phyloP scores from a whole-genome alignment of 2,888 invertebrate genomes.

The Brassicogethes aeneus region DNA sequence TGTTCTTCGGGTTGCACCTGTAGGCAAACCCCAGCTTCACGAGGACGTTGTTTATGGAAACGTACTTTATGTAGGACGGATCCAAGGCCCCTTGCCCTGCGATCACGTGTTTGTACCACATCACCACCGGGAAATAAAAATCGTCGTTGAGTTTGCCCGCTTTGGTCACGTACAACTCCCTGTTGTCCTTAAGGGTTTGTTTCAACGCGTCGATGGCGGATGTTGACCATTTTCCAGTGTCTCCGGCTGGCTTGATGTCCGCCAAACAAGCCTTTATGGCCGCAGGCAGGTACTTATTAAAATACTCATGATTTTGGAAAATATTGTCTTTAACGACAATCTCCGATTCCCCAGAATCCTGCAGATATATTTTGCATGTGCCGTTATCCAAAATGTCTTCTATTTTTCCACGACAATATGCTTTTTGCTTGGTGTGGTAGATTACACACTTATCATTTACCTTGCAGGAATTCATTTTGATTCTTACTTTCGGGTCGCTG shows the following conservation, averaged over 20 bases:
- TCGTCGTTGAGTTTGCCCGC: slow-evolving; percentile 19
- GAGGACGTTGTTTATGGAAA: slow-evolving; percentile 57
- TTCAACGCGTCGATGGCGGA: slow-evolving; percentile 51
- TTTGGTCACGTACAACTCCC: slow-evolving; percentile 47
- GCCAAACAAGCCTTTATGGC: slow-evolving; percentile 60
- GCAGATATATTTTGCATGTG: slow-evolving; percentile 49
- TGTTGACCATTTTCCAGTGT: slow-evolving; percentile 50
- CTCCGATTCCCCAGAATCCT: slow-evolving; percentile 55
- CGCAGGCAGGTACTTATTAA: slow-evolving; percentile 46
- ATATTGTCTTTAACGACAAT: slow-evolving; percentile 42
- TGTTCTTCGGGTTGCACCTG: slow-evolving; percentile 1
- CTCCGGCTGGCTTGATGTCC: slow-evolving; percentile 61
- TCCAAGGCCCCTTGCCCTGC: slow-evolving; percentile 54
- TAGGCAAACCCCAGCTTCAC: slow-evolving; percentile 50
- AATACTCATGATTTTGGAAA: slow-evolving; percentile 42
- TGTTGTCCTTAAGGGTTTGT: slow-evolving; percentile 43
- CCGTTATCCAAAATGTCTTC: slow-evolving; percentile 38
- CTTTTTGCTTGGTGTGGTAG: slow-evolving; percentile 41
- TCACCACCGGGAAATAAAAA: slow-evolving; percentile 19
- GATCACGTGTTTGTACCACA: slow-evolving; percentile 46
- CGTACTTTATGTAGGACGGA: slow-evolving; percentile 53
- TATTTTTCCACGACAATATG: slow-evolving; percentile 57
- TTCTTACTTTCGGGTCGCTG: slow-evolving; percentile 9
- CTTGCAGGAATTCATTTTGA: slow-evolving; percentile 17
- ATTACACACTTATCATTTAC: slow-evolving; percentile 39